Evolutionary conservation across 2,888 invertebrate genomes (phyloP), one percentile per base, ranked within the genome.

Genomic region (Galerucella pusilla): DNA sequence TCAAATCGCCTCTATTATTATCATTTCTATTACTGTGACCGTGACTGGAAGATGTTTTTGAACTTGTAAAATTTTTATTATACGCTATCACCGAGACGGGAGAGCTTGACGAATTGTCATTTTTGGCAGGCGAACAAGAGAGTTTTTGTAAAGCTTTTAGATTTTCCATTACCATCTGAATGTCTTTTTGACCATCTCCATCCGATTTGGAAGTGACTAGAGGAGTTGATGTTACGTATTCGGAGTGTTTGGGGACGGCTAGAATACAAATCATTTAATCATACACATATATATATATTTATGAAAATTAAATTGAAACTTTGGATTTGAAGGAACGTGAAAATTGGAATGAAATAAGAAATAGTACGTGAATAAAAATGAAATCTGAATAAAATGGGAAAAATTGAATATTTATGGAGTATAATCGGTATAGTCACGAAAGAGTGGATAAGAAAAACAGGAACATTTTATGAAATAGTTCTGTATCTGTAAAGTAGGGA

Each of bases 91-190:
- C 87, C 28, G 87, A 87, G 46, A 87, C 87, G 4, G 87, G 86
- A 2, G 86, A 85, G 75, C 85, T 84, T 1, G 82, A 82, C 11
- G 83, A 80, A n/a, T 82, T 83, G 52, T 83, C 85, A 16, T 81
- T 76, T 75, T 85, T 85, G 5, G 84, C 82, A 0, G 87, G 86
- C 12, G 86, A 86, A 60, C 76, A 75, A 0, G 87, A 85, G 80
- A 88, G 79, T 77, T 88, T 88, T 79, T 89, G 88, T 61, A 89
- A 82, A 65, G 87, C 88, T 79, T 88, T 88, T 60, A 89, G 82
- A 73, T 88, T 87, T 75, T 88, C 89, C 87, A 89, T 89, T 25
- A 89, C 88, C 81, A 88, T 88, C 74, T 87, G 88, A 61, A 89
- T 88, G 78, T 89, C 89, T 45, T 72, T 42, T 59, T 72, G 72